These are phyloP conservation scores for Chinchilla lanigera DNA, from an alignment of 2,113 vertebrate species.

Conservation along the genomic window DNA sequence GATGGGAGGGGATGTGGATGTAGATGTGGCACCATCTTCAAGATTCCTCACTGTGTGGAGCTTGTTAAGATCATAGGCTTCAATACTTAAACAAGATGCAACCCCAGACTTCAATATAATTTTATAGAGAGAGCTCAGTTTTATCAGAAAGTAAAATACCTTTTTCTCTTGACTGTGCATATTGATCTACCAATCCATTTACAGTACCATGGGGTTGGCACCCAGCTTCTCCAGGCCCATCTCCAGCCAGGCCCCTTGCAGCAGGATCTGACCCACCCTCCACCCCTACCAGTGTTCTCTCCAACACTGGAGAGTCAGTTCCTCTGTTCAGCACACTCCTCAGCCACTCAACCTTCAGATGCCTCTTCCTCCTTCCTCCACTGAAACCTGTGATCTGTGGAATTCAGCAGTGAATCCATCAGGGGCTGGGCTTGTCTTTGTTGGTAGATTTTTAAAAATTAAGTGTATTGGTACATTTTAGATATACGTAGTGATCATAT, in stretches of 20 bases:
- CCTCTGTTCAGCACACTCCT: no score
- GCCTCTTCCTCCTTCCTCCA: not conserved
- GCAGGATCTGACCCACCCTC: not conserved
- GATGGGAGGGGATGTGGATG: not conserved
- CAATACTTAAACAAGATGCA: no score
- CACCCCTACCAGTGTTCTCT: no score
- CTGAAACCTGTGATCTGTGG: not conserved
- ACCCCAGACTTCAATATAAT: no score
- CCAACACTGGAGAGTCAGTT: no score
- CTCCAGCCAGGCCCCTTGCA: not conserved
- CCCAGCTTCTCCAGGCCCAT: not conserved
- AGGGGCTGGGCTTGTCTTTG: no score
- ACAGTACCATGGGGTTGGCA: not conserved
- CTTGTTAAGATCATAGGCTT: not conserved
- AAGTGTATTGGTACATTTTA: no score
- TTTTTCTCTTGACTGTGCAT: no score
- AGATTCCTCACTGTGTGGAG: accelerated
- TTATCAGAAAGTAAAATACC: not conserved
- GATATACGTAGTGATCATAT: no score
- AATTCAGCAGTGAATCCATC: no score
- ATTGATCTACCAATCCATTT: not conserved
- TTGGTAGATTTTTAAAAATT: no score
- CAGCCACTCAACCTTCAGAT: not conserved
- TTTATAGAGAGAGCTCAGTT: not conserved
- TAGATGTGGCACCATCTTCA: not conserved